A percentile compares a stretch with the other conserved stretches of the same genome.
Conservation (phyloP, 1,140 invertebrate genomes). For the Drosophila tani region DNA sequence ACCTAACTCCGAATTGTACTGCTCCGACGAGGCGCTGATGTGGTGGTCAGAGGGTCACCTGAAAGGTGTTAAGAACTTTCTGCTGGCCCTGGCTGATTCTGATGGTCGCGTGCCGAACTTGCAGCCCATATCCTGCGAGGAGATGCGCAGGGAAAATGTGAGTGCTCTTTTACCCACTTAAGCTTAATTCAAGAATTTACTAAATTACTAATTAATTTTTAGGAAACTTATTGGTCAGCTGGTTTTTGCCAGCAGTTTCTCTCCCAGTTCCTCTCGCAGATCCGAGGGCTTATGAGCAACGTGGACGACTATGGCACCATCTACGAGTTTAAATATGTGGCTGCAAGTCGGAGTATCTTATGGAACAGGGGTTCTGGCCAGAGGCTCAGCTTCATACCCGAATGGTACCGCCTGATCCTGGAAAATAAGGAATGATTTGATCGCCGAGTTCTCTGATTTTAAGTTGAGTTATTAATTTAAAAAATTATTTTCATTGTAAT, state of each 20-base stretch:
- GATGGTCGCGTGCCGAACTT: background rate
- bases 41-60: conserved; percentile 3
- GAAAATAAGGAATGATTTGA: conserved; percentile 27
- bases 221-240: background rate
- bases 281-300: background rate
- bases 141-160: background rate
- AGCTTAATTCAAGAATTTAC: no score
- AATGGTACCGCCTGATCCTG: conserved; percentile 8
- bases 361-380: background rate
- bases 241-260: conserved; percentile 4
- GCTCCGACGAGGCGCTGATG: background rate
- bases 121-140: background rate
- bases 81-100: background rate
- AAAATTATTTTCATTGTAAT: no score
- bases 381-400: conserved; percentile 9
- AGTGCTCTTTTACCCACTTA: rapidly evolving
- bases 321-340: conserved; percentile 11
- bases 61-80: background rate
- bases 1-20: background rate
- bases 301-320: conserved; percentile 5
- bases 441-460: conserved; percentile 16
- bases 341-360: background rate
- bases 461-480: no score
- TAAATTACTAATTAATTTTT: no score
- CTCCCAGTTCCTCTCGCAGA: background rate